A percentile compares a stretch with the other conserved stretches of the same genome.
These are phyloP conservation scores for Archips xylosteana DNA, from an alignment of 2,888 invertebrate species.

Conservation along the genomic window DNA sequence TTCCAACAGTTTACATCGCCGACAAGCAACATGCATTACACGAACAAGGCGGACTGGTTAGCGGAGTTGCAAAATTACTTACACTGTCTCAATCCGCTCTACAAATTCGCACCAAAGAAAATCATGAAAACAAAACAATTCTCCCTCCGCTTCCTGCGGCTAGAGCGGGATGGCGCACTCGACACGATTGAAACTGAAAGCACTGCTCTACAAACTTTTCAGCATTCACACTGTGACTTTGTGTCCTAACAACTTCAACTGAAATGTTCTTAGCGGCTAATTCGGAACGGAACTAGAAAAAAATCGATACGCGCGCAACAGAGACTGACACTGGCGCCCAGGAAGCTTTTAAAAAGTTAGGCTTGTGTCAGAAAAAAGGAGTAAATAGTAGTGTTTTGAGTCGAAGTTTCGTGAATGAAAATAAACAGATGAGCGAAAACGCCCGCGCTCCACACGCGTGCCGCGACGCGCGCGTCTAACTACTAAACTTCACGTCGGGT, in stretches of 20 bases:
- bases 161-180: constrained; percentile 71
- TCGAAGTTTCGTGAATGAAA: constrained; percentile 70
- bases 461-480: constrained; percentile 76
- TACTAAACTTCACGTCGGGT: constrained; percentile 69
- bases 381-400: constrained; percentile 61
- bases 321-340: constrained; percentile 53
- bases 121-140: constrained; percentile 78
- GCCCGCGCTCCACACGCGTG: constrained; percentile 61
- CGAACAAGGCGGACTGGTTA: constrained; percentile 36
- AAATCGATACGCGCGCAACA: constrained; percentile 56
- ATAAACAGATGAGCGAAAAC: constrained; percentile 63
- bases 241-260: constrained; percentile 56
- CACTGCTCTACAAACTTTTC: constrained; percentile 76
- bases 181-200: constrained; percentile 80
- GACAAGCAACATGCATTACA: constrained; percentile 35
- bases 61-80: constrained; percentile 57
- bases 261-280: constrained; percentile 57
- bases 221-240: constrained; percentile 66
- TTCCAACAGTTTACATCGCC: constrained; percentile 28
- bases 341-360: constrained; percentile 51
- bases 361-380: constrained; percentile 51
- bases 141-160: constrained; percentile 64
- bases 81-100: constrained; percentile 74
- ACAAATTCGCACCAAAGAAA: constrained; percentile 68
- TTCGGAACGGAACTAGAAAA: constrained; percentile 53